Evolutionary conservation across 2,888 invertebrate species (phyloP).

Genomic region (Dryobotodes eremita): DNA sequence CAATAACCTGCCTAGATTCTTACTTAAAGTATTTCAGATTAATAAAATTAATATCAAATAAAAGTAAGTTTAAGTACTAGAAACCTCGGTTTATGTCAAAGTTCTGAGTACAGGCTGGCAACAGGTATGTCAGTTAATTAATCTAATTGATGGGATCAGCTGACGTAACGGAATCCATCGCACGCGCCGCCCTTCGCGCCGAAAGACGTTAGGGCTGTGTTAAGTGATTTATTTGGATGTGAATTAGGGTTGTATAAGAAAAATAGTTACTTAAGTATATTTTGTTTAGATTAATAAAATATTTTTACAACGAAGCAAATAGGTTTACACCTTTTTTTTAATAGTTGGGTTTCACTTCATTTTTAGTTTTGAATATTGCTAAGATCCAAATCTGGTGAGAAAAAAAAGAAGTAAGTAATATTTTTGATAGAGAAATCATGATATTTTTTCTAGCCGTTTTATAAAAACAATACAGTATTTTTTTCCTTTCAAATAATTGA

Average conservation of each 20-base stretch:
- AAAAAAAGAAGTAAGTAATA: neutral
- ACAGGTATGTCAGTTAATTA: slow-evolving; percentile 60
- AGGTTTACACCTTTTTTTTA: too few species aligned
- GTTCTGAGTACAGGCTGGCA: slow-evolving; percentile 9
- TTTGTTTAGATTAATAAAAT: neutral
- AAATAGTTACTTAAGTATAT: neutral
- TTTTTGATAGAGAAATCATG: neutral
- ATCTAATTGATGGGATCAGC: slow-evolving; percentile 71
- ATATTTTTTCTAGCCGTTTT: neutral
- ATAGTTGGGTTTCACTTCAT: neutral
- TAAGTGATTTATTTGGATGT: slow-evolving; percentile 41
- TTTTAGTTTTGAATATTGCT: neutral
- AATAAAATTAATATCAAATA: neutral
- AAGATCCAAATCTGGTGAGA: neutral
- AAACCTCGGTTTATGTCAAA: neutral
- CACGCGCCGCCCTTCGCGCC: slow-evolving; percentile 73
- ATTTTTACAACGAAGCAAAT: neutral
- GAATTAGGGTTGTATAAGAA: slow-evolving; percentile 1
- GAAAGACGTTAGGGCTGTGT: slow-evolving; percentile 48
- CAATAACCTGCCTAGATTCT: neutral
- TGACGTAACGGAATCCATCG: slow-evolving; percentile 85
- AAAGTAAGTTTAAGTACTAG: neutral
- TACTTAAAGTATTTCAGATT: neutral
- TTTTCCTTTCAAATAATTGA: neutral
- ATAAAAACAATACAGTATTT: too few species aligned